Conservation (phyloP, 2,888 invertebrate genomes). For the Hyposoter didymator region DNA sequence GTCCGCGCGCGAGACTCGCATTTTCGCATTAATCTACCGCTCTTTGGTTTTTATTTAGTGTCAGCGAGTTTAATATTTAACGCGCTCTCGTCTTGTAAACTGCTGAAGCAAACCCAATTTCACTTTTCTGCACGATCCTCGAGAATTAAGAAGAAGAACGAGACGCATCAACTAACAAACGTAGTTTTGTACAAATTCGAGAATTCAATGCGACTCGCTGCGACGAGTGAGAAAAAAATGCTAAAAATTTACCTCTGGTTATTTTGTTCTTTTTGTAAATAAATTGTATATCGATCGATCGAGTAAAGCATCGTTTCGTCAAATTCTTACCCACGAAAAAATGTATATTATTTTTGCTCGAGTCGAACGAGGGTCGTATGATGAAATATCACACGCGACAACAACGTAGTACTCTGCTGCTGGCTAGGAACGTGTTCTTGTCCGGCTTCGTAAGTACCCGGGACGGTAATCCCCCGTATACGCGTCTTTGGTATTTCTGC, state of each 20-base stretch:
- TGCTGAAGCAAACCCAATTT: background rate
- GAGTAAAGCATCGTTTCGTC: background rate
- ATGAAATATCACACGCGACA: no score
- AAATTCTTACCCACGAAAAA: background rate
- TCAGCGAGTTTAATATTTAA: no score
- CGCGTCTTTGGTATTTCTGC: conserved; percentile 21
- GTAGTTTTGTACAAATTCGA: background rate
- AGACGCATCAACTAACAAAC: background rate
- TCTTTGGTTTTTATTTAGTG: background rate
- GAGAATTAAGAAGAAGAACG: no score
- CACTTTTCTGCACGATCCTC: background rate
- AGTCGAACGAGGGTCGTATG: no score
- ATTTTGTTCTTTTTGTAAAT: conserved; percentile 76
- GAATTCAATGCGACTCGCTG: background rate
- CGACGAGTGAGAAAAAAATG: background rate
- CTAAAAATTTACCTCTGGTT: conserved; percentile 43
- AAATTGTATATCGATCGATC: conserved; percentile 70
- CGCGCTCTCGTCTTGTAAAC: background rate
- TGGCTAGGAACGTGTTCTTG: conserved; percentile 8
- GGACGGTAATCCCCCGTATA: conserved; percentile 27
- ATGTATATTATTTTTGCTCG: no score
- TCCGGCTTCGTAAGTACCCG: conserved; percentile 48
- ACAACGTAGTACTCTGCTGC: no score
- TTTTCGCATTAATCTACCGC: background rate
- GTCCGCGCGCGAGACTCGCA: background rate